Evolutionary conservation across 2,113 vertebrate genomes (phyloP).

Genomic region (Ivindomyrus marchei): DNA sequence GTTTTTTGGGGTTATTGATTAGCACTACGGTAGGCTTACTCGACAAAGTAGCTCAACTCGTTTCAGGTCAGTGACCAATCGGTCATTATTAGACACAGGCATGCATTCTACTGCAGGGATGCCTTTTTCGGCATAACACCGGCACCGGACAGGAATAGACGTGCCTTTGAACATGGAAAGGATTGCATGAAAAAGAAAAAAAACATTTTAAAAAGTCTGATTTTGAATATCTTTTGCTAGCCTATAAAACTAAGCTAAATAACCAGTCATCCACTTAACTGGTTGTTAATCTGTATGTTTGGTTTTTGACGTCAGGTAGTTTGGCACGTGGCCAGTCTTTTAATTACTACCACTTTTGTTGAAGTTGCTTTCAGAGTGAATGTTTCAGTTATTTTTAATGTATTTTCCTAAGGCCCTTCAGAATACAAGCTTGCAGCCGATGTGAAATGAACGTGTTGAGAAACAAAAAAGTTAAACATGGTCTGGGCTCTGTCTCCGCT

Average conservation of each 20-base stretch:
- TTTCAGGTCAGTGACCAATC: too few species aligned
- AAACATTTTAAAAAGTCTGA: not conserved
- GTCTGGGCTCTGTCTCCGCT: not conserved
- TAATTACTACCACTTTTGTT: not conserved
- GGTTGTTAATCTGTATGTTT: not conserved
- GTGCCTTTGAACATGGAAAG: not conserved
- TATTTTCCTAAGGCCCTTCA: not conserved
- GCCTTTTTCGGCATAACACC: too few species aligned
- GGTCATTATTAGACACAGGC: too few species aligned
- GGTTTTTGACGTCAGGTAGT: not conserved
- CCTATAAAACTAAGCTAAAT: not conserved
- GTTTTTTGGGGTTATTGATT: too few species aligned
- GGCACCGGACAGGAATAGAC: not conserved
- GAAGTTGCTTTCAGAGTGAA: not conserved
- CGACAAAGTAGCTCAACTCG: too few species aligned
- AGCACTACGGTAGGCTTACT: too few species aligned
- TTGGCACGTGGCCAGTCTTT: not conserved
- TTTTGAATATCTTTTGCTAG: not conserved
- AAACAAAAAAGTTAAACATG: not conserved
- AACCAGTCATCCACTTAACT: not conserved
- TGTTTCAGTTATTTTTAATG: not conserved
- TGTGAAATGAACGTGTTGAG: not conserved
- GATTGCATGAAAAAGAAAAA: not conserved
- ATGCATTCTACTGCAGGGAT: too few species aligned
- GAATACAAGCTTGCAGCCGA: not conserved